Evolutionary conservation across 2,797 vertebrate species (phyloP), one percentile per base, ranked within the genome.

Genomic region (Hapalemur alaotrensis): DNA sequence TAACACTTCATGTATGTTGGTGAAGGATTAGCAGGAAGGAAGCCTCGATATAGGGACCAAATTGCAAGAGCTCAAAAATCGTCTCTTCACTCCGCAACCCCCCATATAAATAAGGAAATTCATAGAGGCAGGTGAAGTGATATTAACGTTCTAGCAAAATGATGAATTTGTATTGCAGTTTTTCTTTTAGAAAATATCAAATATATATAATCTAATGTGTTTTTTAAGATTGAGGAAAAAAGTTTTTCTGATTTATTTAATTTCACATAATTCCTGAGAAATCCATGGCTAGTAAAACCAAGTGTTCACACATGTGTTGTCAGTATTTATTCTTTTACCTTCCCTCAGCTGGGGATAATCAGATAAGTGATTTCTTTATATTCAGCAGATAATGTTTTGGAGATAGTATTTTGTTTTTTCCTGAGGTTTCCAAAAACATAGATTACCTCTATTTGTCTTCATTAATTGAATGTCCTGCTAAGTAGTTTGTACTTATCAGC

Each of bases 181-280:
- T 92, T 93, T 93, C 46, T 92, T 14, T 94, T 73, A 43, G 52
- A 95, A 90, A 93, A 95, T 65, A 82, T 7, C 17, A 90, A 52
- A 85, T 81, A 80, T 14, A 11, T 85, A n/a, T 9, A 72, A 81
- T 80, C 15, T 38, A 86, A 83, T 67, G 73, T 67, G 18, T 25
- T 93, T 96, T 78, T 73, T 95, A 76, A 78, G 59, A 84, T n/a
- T 18, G 38, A 88, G 28, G 67, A 52, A 72, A 43, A 83, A 70
- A 7, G 1, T 41, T 80, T 91, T 70, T 54, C 38, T 89, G 7
- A 69, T n/a, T 41, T 81, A 43, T 85, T 94, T 18, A 48, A 38
- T 35, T 84, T 75, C 8, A 69, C n/a, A 15, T 76, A 93, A 83
- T 92, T 86, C 76, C 20, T 48, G 41, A 89, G 80, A 91, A 91